Evolutionary conservation across 2,113 vertebrate species (phyloP), one percentile per base, ranked within the genome.

Genomic region (Okapia johnstoni): DNA sequence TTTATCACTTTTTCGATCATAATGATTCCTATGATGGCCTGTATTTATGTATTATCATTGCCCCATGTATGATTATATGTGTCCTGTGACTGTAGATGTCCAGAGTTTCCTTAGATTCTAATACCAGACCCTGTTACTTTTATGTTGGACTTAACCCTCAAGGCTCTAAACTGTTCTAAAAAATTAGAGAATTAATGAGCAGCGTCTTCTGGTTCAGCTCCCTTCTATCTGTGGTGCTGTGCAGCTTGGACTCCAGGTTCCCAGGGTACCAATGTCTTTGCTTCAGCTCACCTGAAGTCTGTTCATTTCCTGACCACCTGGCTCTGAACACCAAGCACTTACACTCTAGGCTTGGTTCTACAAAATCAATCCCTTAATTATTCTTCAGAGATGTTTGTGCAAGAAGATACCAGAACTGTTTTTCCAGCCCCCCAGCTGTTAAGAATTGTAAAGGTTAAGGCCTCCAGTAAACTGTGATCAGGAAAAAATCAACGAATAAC

Each of bases 341-440:
- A 95, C 28, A 61, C 54, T 77, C 66, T 54, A 54, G 33, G 3
- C 23, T 83, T 97, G 94, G 91, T 96, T 97, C 96, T 97, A 73
- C 92, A 97, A 98, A 98, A 98, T 94, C 97, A 96, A 96, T 97
- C 97, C 88, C 83, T 98, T 98, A 98, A 98, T 99, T 88, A 97
- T 97, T 98, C 97, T 98, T 98, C 95, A 97, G 97, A 98, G 97
- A 95, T 98, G 97, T 98, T 96, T 97, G 96, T 55, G n/a, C 46
- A 96, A 91, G 61, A 96, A 96, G 98, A 98, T 70, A 94, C 90
- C 86, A 97, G 98, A 98, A 97, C 90, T 98, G 97, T 96, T 98
- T 98, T 98, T 98, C 97, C 93, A 98, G 93, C 97, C 96, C 87
- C 98, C 98, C 97, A 63, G 94, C 98, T 93, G 85, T 97, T 97